Conservation (phyloP, 2,113 vertebrate genomes). For the Rhipidura dahli region DNA sequence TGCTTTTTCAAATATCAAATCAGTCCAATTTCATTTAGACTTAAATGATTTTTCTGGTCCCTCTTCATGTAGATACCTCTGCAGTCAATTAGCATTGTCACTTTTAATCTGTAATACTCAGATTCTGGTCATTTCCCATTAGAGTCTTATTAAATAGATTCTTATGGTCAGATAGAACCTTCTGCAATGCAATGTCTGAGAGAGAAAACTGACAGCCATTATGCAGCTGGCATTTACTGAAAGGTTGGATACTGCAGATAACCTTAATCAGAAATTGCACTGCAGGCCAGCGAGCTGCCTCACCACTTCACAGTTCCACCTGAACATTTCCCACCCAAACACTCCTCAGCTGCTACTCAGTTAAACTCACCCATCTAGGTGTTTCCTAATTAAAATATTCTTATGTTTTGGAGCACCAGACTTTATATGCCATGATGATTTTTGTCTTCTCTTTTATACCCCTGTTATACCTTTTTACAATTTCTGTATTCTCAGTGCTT, state of each 20-base stretch:
- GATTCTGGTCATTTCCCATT: conserved; percentile 93
- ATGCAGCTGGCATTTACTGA: conserved; percentile 92
- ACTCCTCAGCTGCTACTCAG: background rate
- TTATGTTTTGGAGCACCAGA: background rate
- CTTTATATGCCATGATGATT: background rate
- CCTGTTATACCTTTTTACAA: no score
- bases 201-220: conserved; percentile 83
- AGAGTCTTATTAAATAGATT: conserved; percentile 87
- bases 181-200: conserved; percentile 77
- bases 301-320: background rate
- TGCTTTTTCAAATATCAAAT: conserved; percentile 84
- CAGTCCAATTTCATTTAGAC: conserved; percentile 93
- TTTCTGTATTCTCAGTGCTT: no score
- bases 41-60: conserved; percentile 92
- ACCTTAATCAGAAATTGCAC: conserved; percentile 88
- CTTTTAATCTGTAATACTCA: conserved; percentile 91
- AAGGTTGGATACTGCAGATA: conserved; percentile 86
- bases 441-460: no score
- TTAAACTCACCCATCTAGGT: background rate
- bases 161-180: conserved; percentile 82
- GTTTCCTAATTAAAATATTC: conserved; percentile 26
- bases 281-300: conserved; percentile 76
- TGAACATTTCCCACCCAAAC: background rate
- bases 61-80: conserved; percentile 86
- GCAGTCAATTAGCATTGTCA: conserved; percentile 95